These are phyloP conservation scores for Brachionus rotundiformis DNA, from an alignment of 1,140 invertebrate species.

Conservation along the genomic window DNA sequence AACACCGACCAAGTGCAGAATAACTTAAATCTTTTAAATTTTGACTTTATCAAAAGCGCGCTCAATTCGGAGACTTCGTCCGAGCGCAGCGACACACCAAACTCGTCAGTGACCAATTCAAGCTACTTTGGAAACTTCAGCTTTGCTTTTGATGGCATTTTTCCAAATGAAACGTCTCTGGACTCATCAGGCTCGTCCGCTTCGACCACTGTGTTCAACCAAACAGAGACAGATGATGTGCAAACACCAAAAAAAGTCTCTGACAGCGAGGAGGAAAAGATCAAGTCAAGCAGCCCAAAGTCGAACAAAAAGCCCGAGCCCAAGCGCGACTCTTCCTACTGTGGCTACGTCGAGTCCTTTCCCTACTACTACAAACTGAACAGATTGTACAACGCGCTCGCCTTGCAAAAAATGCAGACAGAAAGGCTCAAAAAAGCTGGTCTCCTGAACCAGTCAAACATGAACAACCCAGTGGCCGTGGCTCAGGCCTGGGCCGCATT, in stretches of 20 bases:
- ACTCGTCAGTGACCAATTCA: background rate
- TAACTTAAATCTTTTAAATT: background rate
- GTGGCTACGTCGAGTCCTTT: constrained; percentile 50
- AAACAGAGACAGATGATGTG: background rate
- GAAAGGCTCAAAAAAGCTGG: constrained; percentile 29
- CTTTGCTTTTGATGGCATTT: background rate
- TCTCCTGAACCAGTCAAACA: background rate
- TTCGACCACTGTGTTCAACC: background rate
- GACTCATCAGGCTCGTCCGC: background rate
- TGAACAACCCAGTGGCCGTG: constrained; percentile 17
- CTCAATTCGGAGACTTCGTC: constrained; percentile 12
- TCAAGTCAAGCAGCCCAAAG: background rate
- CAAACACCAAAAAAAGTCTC: constrained; percentile 36
- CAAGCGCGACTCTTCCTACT: constrained; percentile 18
- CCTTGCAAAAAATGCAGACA: constrained; percentile 50
- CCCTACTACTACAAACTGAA: constrained; percentile 51
- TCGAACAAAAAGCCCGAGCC: constrained; percentile 1
- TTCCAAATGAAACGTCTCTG: background rate
- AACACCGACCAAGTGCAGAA: background rate
- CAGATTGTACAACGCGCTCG: constrained; percentile 43
- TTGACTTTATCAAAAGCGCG: constrained; percentile 22
- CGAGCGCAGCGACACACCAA: constrained; percentile 38
- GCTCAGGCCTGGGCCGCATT: background rate
- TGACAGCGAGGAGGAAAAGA: constrained; percentile 15
- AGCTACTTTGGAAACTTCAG: constrained; percentile 12